Conservation (phyloP, 2,888 invertebrate genomes). For the Agrilus cyanescens region DNA sequence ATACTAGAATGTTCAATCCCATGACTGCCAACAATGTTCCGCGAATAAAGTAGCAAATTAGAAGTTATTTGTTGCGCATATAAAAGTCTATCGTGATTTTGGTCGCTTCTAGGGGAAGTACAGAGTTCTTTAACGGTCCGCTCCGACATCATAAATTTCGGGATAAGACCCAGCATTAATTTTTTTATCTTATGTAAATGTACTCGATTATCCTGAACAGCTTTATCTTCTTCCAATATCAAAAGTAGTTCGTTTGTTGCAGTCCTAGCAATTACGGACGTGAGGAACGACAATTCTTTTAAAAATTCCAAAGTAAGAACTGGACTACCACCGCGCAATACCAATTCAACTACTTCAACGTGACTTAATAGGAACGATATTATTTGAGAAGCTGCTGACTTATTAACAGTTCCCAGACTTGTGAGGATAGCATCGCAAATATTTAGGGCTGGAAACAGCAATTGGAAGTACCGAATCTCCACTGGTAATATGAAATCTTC, state of each 20-base stretch:
- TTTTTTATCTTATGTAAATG: conserved; percentile 58
- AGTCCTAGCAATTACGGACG: conserved; percentile 36
- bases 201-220: conserved; percentile 40
- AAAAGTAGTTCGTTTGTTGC: conserved; percentile 30
- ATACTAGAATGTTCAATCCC: conserved; percentile 41
- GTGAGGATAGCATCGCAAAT: conserved; percentile 73
- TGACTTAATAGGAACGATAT: conserved; percentile 71
- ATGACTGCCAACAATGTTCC: conserved; percentile 50
- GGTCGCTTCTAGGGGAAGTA: conserved; percentile 20
- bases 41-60: conserved; percentile 58
- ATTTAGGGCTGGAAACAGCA: conserved; percentile 69
- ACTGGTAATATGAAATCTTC: conserved; percentile 48
- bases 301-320: conserved; percentile 53
- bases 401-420: conserved; percentile 72
- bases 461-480: conserved; percentile 65
- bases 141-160: conserved; percentile 50
- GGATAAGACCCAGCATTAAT: conserved; percentile 62
- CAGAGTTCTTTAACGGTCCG: conserved; percentile 29
- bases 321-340: conserved; percentile 59
- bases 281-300: conserved; percentile 64
- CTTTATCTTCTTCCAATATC: conserved; percentile 26
- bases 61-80: conserved; percentile 52
- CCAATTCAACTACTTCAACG: conserved; percentile 66
- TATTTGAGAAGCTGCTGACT: conserved; percentile 69
- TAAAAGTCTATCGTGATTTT: conserved; percentile 29